Evolutionary conservation across 2,113 vertebrate species (phyloP).

Genomic region (Symphodus melops): DNA sequence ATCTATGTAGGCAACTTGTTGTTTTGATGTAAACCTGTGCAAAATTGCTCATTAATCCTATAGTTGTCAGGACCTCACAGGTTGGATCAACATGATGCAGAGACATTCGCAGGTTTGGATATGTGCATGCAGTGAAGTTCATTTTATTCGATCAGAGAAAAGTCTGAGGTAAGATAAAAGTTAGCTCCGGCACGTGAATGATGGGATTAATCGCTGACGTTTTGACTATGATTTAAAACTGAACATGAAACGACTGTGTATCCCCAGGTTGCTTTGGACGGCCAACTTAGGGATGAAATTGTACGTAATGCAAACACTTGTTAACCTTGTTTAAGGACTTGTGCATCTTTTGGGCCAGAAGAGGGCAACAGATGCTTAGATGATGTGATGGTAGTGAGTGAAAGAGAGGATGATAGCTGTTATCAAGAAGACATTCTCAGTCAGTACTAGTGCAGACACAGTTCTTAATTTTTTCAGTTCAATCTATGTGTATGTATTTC

Average conservation of each 20-base stretch:
- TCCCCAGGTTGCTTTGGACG: neutral
- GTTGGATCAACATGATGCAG: no score
- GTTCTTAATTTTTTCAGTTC: neutral
- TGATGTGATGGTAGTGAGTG: no score
- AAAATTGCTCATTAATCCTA: no score
- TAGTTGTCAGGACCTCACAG: no score
- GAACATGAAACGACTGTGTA: neutral
- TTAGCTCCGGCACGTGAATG: neutral
- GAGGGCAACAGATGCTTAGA: neutral
- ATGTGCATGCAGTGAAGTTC: no score
- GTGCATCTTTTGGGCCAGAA: neutral
- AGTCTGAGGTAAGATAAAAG: neutral
- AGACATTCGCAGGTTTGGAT: no score
- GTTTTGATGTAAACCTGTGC: no score
- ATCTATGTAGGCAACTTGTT: no score
- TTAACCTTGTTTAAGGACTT: neutral
- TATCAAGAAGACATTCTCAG: neutral
- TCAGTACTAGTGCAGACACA: neutral
- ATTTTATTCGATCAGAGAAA: no score
- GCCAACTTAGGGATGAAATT: neutral
- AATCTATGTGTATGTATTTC: neutral
- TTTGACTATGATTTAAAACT: no score
- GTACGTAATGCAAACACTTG: neutral
- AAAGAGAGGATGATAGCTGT: neutral
- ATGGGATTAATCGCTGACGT: neutral